These are phyloP conservation scores for Cheilosia urbana DNA, from an alignment of 2,888 invertebrate genomes.

Conservation along the genomic window DNA sequence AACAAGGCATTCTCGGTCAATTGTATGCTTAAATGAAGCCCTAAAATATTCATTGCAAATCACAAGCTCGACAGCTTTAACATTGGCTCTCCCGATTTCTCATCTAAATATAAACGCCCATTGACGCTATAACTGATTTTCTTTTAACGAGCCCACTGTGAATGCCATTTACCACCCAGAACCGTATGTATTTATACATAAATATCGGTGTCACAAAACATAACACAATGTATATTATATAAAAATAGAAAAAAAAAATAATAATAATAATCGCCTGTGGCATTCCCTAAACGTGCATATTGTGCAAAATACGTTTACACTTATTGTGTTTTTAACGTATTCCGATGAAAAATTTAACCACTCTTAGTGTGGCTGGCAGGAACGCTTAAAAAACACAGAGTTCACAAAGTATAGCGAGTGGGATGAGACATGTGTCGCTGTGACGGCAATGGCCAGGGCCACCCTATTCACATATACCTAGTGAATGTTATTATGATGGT, in stretches of 20 bases:
- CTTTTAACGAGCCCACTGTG: neutral
- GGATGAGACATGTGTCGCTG: neutral
- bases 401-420: neutral
- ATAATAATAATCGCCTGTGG: conserved; percentile 1
- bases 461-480: conserved; percentile 12
- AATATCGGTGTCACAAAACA: neutral
- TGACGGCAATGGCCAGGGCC: neutral
- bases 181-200: neutral
- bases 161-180: neutral
- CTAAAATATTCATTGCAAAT: too few species aligned
- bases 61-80: too few species aligned
- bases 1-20: too few species aligned
- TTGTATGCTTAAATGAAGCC: too few species aligned
- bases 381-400: neutral
- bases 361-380: conserved; percentile 10
- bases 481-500: conserved; percentile 34
- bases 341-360: conserved; percentile 40
- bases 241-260: neutral
- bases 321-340: conserved; percentile 43
- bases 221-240: neutral
- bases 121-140: neutral
- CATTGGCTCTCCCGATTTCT: too few species aligned
- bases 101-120: neutral
- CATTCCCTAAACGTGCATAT: conserved; percentile 30
- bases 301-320: conserved; percentile 38